phyloP scores from a whole-genome alignment of 2,888 invertebrate genomes.

The Deilephila porcellus region DNA sequence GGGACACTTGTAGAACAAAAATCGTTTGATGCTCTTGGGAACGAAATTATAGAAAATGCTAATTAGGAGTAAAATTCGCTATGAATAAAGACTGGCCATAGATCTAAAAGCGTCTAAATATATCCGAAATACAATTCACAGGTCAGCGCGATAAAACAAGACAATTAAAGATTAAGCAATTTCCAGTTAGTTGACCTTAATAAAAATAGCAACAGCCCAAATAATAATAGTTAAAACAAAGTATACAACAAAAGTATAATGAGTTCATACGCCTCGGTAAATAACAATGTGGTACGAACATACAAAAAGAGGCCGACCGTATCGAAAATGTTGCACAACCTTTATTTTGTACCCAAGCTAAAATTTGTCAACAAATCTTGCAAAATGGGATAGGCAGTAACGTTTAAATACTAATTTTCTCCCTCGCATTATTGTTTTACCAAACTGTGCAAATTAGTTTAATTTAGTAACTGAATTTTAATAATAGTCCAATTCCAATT shows the following conservation, averaged over 20 bases:
- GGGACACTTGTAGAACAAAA: no score
- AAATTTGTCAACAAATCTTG: conserved; percentile 19
- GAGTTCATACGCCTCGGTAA: conserved; percentile 15
- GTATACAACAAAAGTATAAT: background rate
- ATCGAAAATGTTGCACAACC: conserved; percentile 29
- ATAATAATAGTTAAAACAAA: conserved; percentile 4
- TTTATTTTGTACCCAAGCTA: conserved; percentile 34
- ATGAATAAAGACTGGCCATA: no score
- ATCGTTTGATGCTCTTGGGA: no score
- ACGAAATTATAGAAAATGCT: no score
- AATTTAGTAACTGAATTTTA: conserved; percentile 45
- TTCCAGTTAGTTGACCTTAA: background rate
- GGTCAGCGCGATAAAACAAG: background rate
- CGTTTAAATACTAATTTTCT: conserved; percentile 11
- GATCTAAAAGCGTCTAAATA: no score
- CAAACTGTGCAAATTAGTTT: conserved; percentile 34
- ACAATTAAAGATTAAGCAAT: no score
- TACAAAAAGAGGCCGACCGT: conserved; percentile 33
- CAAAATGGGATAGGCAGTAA: conserved; percentile 24
- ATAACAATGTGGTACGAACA: conserved; percentile 24
- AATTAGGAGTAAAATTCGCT: no score
- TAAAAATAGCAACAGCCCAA: background rate
- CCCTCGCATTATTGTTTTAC: conserved; percentile 29
- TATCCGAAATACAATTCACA: background rate
- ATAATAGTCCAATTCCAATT: conserved; percentile 53